These are phyloP conservation scores for Larimichthys polyactis DNA, from an alignment of 2,113 vertebrate genomes.

Conservation along the genomic window DNA sequence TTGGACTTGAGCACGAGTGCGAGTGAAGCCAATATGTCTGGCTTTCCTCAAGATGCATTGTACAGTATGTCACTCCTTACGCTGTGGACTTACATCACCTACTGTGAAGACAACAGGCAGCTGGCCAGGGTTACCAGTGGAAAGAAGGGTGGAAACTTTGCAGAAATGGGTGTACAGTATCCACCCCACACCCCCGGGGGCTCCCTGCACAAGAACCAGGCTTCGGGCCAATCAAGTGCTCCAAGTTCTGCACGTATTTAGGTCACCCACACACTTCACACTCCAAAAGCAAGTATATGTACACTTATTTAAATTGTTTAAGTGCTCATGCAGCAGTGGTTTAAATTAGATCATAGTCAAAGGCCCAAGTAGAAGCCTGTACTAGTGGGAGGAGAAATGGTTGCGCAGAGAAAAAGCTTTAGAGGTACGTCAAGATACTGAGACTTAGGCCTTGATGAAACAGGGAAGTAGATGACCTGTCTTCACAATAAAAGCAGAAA, in stretches of 20 bases:
- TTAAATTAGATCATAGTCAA: slow-evolving; percentile 68
- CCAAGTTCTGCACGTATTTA: slow-evolving; percentile 54
- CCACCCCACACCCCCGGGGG: slow-evolving; percentile 61
- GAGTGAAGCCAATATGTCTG: slow-evolving; percentile 56
- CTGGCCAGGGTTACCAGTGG: slow-evolving; percentile 54
- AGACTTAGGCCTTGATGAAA: slow-evolving; percentile 33
- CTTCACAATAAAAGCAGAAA: slow-evolving; percentile 74
- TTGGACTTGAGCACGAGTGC: slow-evolving; percentile 44
- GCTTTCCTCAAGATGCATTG: slow-evolving; percentile 54
- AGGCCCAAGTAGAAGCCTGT: slow-evolving; percentile 70
- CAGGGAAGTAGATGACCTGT: slow-evolving; percentile 11
- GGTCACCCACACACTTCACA: slow-evolving; percentile 56
- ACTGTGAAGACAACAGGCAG: slow-evolving; percentile 67
- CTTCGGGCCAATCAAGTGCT: slow-evolving; percentile 53
- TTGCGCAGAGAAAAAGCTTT: slow-evolving; percentile 72
- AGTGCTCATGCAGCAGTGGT: slow-evolving; percentile 55
- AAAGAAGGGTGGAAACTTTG: slow-evolving; percentile 73
- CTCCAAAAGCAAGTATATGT: slow-evolving; percentile 42
- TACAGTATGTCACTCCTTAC: slow-evolving; percentile 71
- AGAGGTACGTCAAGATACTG: slow-evolving; percentile 59
- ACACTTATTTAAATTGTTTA: slow-evolving; percentile 58
- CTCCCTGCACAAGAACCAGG: slow-evolving; percentile 52
- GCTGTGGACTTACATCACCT: slow-evolving; percentile 72
- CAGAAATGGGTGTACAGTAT: slow-evolving; percentile 70
- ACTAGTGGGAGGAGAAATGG: slow-evolving; percentile 68